Base-by-base conservation (phyloP, 2,888 invertebrate species). In the Trachelus iudaicus region DNA sequence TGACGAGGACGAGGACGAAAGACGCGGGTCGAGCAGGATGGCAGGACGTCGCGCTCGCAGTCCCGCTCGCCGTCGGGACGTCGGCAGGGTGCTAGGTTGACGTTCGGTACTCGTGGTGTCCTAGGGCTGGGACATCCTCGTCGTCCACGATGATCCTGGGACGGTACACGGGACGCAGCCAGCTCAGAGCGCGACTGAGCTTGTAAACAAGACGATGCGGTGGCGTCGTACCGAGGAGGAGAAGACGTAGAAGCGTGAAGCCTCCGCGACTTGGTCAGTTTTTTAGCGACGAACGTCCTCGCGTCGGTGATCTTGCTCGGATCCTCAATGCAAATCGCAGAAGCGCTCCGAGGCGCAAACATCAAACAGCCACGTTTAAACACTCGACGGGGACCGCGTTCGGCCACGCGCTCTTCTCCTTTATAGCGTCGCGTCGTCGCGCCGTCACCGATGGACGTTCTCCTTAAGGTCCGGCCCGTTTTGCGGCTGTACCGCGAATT, bases 21-120 rank as follows among this genome's bases (percentile, higher is more conserved):
- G 56, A 79, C 77, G 76, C 78, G 80, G 69, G 68, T 76, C 77
- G 79, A 79, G 78, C 79, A 75, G 75, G 40, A 69, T 30, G 71
- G 56, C 34, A 69, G n/a, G 69, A 75, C 69, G 68, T 71, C 69
- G 74, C 69, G 34, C 69, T 40, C 68, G 78, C 56, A 23, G 56
- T 76, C 34, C n/a, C 56, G 37, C 75, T 33, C 75, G 73, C 56
- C 68, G 75, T 68, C 75, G 69, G 71, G 74, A 74, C 69, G 69
- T 75, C 13, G 69, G 34, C 78, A 35, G 73, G 56, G 56, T 56
- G 56, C 23, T 56, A 56, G 56, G 23, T 9, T 23, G 56, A 15
- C 23, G 56, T 56, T 23, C 23, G 56, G 56, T 9, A 56, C 15
- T 56, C 56, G 56, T 56, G 23, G 23, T 56, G 56, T 56, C 23